phyloP scores from a whole-genome alignment of 2,797 vertebrate genomes.

The Orientallactaga sibirica region DNA sequence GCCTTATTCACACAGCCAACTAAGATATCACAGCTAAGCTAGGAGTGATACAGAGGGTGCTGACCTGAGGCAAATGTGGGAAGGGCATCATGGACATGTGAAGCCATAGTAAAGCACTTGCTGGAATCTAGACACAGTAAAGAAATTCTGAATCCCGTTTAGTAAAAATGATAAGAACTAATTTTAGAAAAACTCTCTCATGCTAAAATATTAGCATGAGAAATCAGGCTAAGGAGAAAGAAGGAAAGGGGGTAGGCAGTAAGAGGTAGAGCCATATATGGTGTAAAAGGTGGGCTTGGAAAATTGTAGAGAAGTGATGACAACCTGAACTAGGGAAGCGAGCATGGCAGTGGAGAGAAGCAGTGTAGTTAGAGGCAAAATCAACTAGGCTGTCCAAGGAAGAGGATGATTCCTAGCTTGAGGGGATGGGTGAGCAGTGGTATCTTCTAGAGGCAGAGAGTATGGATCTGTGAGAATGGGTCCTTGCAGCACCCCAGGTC shows the following conservation, averaged over 20 bases:
- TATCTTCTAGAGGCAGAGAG: neutral
- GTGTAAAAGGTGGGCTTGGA: neutral
- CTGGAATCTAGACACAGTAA: neutral
- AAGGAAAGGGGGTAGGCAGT: no score
- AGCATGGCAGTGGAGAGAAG: neutral
- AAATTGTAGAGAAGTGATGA: neutral
- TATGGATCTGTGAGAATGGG: neutral
- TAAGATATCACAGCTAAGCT: neutral
- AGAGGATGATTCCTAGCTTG: neutral
- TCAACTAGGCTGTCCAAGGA: neutral
- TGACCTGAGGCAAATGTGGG: neutral
- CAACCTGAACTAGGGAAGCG: neutral
- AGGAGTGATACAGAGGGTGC: accelerated
- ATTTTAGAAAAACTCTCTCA: slow-evolving; percentile 40
- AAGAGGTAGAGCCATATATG: neutral
- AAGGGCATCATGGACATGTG: neutral
- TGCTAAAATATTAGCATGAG: neutral
- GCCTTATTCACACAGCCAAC: neutral
- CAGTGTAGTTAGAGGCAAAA: neutral
- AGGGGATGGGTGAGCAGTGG: accelerated
- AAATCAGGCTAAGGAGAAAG: neutral
- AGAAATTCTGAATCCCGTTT: slow-evolving; percentile 20
- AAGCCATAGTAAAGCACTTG: neutral
- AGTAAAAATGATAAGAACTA: neutral
- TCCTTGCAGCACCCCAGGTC: neutral